Evolutionary conservation across 53 echinoderm and acorn worm genomes (phyloP).

Genomic region (Temnopleurus reevesii): DNA sequence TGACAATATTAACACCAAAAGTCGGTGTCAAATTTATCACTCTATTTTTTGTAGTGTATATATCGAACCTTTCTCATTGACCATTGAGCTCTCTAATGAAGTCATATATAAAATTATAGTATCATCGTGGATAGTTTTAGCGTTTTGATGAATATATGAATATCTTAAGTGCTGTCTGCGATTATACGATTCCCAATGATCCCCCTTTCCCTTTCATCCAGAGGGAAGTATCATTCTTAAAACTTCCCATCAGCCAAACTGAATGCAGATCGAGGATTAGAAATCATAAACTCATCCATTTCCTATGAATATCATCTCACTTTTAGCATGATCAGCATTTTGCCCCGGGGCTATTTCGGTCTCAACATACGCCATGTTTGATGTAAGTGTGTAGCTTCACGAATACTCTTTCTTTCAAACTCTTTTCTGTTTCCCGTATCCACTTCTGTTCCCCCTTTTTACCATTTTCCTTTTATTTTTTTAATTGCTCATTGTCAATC

Average conservation of each 20-base stretch:
- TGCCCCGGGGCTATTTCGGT: slow-evolving; percentile 12
- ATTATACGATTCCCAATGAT: background rate
- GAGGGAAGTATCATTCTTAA: background rate
- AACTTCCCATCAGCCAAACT: background rate
- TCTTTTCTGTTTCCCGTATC: background rate
- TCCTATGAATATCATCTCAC: slow-evolving; percentile 35
- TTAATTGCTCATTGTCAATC: background rate
- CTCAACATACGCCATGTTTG: background rate
- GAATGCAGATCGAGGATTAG: slow-evolving; percentile 18
- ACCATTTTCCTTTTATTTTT: background rate
- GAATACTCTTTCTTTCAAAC: background rate
- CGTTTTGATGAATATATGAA: slow-evolving; percentile 23
- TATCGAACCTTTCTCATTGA: background rate
- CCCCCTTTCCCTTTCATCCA: background rate
- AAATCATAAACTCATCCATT: slow-evolving; percentile 8
- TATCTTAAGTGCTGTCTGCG: background rate
- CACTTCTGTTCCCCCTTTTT: background rate
- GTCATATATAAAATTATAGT: background rate
- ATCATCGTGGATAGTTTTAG: slow-evolving; percentile 10
- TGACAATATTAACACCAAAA: too few relatives aligned
- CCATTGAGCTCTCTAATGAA: background rate
- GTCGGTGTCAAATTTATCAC: too few relatives aligned
- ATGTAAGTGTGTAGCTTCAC: background rate
- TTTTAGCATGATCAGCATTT: background rate
- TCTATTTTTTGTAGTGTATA: too few relatives aligned